Percentiles rank a stretch among this genome's conserved stretches.
Conservation (phyloP, 2,888 invertebrate species). For the Mythimna ferrago region DNA sequence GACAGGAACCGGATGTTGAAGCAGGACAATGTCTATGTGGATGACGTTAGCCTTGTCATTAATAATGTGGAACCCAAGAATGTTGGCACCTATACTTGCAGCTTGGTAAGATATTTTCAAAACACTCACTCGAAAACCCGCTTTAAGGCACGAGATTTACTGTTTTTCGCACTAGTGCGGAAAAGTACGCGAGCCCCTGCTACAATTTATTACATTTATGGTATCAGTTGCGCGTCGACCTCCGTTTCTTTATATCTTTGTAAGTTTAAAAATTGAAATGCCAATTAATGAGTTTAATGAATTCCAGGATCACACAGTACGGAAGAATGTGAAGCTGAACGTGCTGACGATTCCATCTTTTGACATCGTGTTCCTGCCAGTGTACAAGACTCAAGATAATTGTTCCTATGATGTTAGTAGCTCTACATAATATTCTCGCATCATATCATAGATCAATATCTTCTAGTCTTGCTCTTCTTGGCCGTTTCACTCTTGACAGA, state of each 20-base stretch:
- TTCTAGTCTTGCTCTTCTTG: too few species aligned
- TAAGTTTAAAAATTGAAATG: too few species aligned
- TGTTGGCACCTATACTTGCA: slow-evolving; percentile 73
- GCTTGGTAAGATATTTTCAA: slow-evolving; percentile 57
- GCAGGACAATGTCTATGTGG: slow-evolving; percentile 66
- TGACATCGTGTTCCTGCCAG: slow-evolving; percentile 68
- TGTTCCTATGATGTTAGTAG: slow-evolving; percentile 72
- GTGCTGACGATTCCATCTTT: slow-evolving; percentile 70
- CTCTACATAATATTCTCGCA: too few species aligned
- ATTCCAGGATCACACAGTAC: slow-evolving; percentile 46
- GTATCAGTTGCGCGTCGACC: too few species aligned
- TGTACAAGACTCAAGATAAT: slow-evolving; percentile 61
- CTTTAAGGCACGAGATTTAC: too few species aligned
- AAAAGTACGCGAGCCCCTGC: too few species aligned
- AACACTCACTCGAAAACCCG: too few species aligned
- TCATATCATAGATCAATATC: too few species aligned
- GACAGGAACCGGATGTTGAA: slow-evolving; percentile 66
- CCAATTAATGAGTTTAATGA: neutral
- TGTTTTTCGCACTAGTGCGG: too few species aligned
- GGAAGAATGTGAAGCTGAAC: slow-evolving; percentile 60
- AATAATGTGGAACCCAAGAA: slow-evolving; percentile 66
- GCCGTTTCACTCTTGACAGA: too few species aligned
- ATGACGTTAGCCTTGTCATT: slow-evolving; percentile 63
- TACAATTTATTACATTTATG: too few species aligned
- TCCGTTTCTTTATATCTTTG: too few species aligned